Conservation (phyloP, 2,797 vertebrate genomes). For the Microctenopoma lineatum region DNA sequence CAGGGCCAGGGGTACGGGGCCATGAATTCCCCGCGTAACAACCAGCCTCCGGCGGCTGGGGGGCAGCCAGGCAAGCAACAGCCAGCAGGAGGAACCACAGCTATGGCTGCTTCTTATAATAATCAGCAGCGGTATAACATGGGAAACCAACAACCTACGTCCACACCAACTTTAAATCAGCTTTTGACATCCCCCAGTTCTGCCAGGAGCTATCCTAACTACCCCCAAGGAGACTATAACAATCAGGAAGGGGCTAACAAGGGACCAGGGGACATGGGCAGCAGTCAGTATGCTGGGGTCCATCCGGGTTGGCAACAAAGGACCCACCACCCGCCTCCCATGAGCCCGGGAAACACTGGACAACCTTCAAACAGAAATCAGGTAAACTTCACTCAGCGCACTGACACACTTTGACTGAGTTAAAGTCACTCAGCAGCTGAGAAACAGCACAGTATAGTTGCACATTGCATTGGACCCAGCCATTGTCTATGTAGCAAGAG, state of each 20-base stretch:
- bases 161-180: slow-evolving; percentile 96
- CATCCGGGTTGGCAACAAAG: slow-evolving; percentile 93
- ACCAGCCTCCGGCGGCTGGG: slow-evolving; percentile 86
- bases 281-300: slow-evolving; percentile 84
- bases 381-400: slow-evolving; percentile 84
- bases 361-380: slow-evolving; percentile 90
- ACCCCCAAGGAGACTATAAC: slow-evolving; percentile 91
- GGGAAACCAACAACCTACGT: slow-evolving; percentile 90
- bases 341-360: slow-evolving; percentile 94
- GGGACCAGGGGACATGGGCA: slow-evolving; percentile 86
- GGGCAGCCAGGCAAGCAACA: slow-evolving; percentile 87
- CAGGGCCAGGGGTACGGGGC: slow-evolving; percentile 91
- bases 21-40: slow-evolving; percentile 91
- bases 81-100: slow-evolving; percentile 85
- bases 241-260: slow-evolving; percentile 90
- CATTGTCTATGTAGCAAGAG: slow-evolving; percentile 89
- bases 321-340: slow-evolving; percentile 92
- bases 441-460: slow-evolving; percentile 56
- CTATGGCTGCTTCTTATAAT: slow-evolving; percentile 85
- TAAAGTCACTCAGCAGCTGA: slow-evolving; percentile 48
- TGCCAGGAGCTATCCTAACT: slow-evolving; percentile 91
- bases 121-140: slow-evolving; percentile 86
- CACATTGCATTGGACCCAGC: slow-evolving; percentile 86
- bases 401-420: slow-evolving; percentile 58
- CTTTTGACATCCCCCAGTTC: slow-evolving; percentile 96